Evolutionary conservation across 2,113 vertebrate species (phyloP).

Genomic region (Todiramphus saurophagus): DNA sequence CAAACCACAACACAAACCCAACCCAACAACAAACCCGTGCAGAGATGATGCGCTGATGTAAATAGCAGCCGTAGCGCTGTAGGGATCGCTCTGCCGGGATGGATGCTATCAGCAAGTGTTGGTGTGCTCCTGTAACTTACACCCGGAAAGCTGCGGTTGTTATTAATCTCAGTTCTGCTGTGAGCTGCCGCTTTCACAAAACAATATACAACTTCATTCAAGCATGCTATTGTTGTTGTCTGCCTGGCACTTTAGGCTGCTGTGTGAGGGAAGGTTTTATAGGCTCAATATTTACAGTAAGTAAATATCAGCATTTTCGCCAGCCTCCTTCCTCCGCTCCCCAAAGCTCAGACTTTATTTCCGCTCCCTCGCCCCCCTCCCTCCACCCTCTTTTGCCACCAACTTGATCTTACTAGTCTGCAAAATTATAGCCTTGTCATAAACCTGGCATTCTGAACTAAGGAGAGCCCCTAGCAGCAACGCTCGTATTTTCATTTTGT

Average conservation of each 20-base stretch:
- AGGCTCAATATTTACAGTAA: neutral
- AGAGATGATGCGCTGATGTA: rapidly evolving
- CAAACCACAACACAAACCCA: rapidly evolving
- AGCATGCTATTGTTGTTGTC: neutral
- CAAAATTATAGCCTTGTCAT: neutral
- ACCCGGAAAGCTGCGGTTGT: neutral
- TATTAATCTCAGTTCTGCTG: slow-evolving; percentile 5
- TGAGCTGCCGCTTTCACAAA: neutral
- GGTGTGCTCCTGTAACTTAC: neutral
- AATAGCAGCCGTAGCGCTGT: rapidly evolving
- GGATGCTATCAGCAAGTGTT: neutral
- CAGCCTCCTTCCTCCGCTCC: neutral
- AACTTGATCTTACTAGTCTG: slow-evolving; percentile 4
- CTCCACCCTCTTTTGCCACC: neutral
- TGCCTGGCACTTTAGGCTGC: slow-evolving; percentile 19
- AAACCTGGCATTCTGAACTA: neutral
- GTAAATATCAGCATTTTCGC: slow-evolving; percentile 33
- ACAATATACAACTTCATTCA: neutral
- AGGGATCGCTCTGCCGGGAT: neutral
- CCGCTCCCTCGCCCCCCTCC: neutral
- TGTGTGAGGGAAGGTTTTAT: neutral
- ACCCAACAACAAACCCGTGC: too few species aligned
- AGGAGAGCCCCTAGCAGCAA: neutral
- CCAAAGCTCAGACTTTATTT: slow-evolving; percentile 5
- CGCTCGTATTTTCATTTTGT: neutral